Evolutionary conservation across 2,113 vertebrate species (phyloP).

Genomic region (Shinisaurus crocodilurus): DNA sequence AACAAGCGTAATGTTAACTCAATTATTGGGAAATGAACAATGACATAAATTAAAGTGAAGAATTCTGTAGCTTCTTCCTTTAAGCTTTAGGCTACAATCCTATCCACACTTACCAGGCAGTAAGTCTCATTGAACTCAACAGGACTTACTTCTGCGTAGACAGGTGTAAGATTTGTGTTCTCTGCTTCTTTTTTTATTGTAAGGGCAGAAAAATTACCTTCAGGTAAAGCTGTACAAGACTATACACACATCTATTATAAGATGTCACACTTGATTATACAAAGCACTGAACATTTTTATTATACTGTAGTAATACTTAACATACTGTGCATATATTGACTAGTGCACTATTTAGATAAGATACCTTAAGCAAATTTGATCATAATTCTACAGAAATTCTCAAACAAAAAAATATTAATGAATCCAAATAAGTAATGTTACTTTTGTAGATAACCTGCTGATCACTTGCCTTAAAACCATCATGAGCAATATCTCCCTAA

Average conservation of each 20-base stretch:
- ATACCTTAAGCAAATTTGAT: neutral
- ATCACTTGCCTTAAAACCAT: neutral
- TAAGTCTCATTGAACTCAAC: neutral
- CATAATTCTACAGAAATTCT: neutral
- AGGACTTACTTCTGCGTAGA: neutral
- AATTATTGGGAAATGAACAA: neutral
- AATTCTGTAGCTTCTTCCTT: neutral
- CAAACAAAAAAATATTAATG: neutral
- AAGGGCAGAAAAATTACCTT: neutral
- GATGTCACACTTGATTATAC: neutral
- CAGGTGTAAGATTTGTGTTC: neutral
- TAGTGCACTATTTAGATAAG: neutral
- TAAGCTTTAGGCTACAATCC: neutral
- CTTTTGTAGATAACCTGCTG: neutral
- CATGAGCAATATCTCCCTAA: no score
- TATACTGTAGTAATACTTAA: fast-evolving
- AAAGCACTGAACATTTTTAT: fast-evolving
- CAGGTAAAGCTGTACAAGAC: neutral
- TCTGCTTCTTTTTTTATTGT: neutral
- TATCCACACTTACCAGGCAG: neutral
- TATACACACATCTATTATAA: fast-evolving
- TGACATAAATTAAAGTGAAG: neutral
- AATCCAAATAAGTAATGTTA: neutral
- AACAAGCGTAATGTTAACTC: neutral
- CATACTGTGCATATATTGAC: fast-evolving